These are phyloP conservation scores for Apoderus coryli DNA, from an alignment of 2,888 invertebrate genomes.

Conservation along the genomic window DNA sequence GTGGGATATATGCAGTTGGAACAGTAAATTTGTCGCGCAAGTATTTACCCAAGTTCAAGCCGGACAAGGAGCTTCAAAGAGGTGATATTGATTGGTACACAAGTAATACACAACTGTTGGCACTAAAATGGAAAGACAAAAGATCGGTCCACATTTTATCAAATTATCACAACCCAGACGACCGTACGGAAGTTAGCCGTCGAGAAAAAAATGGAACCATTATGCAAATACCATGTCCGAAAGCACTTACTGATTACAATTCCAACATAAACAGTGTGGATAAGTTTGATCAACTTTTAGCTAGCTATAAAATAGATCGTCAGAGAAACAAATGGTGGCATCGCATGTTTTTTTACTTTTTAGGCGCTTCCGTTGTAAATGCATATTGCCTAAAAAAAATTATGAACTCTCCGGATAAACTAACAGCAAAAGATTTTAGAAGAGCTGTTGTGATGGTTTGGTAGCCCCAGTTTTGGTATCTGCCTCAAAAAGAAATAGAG, in stretches of 20 bases:
- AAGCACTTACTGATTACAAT: slow-evolving; percentile 9
- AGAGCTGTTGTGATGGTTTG: too few species aligned
- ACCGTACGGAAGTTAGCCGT: not conserved
- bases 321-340: slow-evolving; percentile 10
- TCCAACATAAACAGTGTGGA: slow-evolving; percentile 11
- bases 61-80: slow-evolving; percentile 14
- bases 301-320: slow-evolving; percentile 11
- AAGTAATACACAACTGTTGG: too few species aligned
- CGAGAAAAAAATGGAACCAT: slow-evolving; percentile 3
- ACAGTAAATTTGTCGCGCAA: slow-evolving; percentile 12
- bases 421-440: too few species aligned
- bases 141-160: too few species aligned
- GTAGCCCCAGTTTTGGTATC: too few species aligned
- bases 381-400: too few species aligned
- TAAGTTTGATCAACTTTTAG: slow-evolving; percentile 10
- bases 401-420: too few species aligned
- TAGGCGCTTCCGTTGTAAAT: too few species aligned
- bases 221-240: slow-evolving; percentile 6
- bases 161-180: too few species aligned
- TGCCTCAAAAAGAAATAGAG: too few species aligned
- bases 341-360: too few species aligned
- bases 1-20: slow-evolving; percentile 12
- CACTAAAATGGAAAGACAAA: slow-evolving; percentile 21
- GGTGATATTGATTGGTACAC: slow-evolving; percentile 16
- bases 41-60: slow-evolving; percentile 11